phyloP scores from a whole-genome alignment of 2,113 vertebrate species.

The Myxocyprinus asiaticus region DNA sequence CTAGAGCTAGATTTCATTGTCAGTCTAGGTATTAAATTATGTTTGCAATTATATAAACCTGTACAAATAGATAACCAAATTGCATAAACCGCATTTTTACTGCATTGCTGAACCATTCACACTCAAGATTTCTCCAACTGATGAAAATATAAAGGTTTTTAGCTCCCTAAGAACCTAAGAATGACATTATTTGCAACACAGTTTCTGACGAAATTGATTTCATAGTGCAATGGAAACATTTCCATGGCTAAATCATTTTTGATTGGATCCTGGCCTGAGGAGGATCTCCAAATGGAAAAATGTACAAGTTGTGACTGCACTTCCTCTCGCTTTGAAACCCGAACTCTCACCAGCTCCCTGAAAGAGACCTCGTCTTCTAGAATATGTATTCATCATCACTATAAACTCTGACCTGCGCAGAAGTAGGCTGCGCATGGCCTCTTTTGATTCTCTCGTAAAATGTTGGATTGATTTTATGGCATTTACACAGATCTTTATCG shows the following conservation, averaged over 20 bases:
- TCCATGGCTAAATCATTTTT: slow-evolving; percentile 18
- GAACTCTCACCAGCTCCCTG: background rate
- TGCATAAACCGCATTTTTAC: too few relatives aligned
- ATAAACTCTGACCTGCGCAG: slow-evolving; percentile 39
- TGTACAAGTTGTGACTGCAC: background rate
- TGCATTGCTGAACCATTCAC: too few relatives aligned
- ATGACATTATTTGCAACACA: slow-evolving; percentile 9
- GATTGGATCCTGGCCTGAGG: slow-evolving; percentile 19
- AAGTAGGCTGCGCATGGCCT: background rate
- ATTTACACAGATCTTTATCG: slow-evolving; percentile 32
- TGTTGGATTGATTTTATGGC: slow-evolving; percentile 1
- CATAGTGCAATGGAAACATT: slow-evolving; percentile 20
- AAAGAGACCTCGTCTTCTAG: background rate
- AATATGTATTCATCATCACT: slow-evolving; percentile 36
- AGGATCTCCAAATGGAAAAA: slow-evolving; percentile 31
- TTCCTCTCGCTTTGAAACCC: slow-evolving; percentile 25
- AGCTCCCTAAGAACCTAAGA: background rate
- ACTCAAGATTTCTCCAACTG: too few relatives aligned
- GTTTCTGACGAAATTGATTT: slow-evolving; percentile 16
- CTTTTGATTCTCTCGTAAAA: slow-evolving; percentile 33
- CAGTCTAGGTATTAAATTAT: too few relatives aligned
- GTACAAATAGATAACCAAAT: too few relatives aligned
- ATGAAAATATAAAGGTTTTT: too few relatives aligned
- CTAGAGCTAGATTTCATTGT: too few relatives aligned
- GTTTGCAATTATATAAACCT: too few relatives aligned